phyloP scores from a whole-genome alignment of 2,888 invertebrate genomes.

The Agrotis segetum region DNA sequence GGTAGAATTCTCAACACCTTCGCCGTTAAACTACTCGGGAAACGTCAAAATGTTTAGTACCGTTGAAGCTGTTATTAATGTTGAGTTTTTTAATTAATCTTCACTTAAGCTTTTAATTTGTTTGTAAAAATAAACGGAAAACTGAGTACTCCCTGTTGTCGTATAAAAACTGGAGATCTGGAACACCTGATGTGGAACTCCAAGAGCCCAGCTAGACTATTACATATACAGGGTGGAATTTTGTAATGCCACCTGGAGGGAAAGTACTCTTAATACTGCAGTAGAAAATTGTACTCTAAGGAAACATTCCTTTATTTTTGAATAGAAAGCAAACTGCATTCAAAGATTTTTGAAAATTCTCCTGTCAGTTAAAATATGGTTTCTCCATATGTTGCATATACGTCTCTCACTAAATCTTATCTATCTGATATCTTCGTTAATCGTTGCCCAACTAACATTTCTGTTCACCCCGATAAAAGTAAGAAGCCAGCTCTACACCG shows the following conservation, averaged over 20 bases:
- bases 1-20: constrained; percentile 14
- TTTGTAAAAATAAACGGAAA: no score
- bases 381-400: neutral
- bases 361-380: neutral
- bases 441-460: neutral
- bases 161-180: no score
- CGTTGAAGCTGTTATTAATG: neutral
- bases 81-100: neutral
- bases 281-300: no score
- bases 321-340: no score
- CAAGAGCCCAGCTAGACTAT: no score
- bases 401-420: neutral
- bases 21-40: constrained; percentile 3
- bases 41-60: constrained; percentile 12
- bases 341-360: no score
- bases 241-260: no score
- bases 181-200: no score
- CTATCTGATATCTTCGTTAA: neutral
- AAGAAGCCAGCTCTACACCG: constrained; percentile 33
- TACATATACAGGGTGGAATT: no score
- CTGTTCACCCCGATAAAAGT: constrained; percentile 7
- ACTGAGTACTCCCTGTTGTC: no score
- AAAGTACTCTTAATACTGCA: no score
- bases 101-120: neutral
- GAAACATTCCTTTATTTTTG: no score